Percentiles rank a stretch among this genome's conserved stretches.
These are phyloP conservation scores for Megalops atlanticus DNA, from an alignment of 2,113 vertebrate genomes.

Conservation along the genomic window DNA sequence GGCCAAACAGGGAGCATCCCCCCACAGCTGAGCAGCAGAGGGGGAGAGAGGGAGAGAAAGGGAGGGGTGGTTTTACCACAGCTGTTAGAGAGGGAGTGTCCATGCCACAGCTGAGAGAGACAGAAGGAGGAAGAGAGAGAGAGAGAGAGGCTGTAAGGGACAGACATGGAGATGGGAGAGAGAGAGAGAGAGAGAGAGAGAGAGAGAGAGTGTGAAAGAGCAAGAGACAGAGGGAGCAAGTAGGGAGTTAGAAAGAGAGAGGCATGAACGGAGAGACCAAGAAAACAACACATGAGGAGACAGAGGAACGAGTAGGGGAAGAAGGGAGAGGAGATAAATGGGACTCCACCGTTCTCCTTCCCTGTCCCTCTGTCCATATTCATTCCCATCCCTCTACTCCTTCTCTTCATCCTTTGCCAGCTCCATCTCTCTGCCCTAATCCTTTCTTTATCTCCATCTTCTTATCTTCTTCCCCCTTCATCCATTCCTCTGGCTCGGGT, in stretches of 20 bases:
- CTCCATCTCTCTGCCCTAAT: no score
- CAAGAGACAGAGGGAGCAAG: background rate
- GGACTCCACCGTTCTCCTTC: background rate
- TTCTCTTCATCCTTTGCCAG: background rate
- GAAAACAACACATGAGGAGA: no score
- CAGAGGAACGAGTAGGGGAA: background rate
- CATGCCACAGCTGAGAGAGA: no score
- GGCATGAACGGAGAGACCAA: background rate
- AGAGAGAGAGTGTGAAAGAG: constrained; percentile 13
- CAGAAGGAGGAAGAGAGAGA: background rate
- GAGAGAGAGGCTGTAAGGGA: background rate
- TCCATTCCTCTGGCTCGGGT: background rate
- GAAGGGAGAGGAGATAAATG: background rate
- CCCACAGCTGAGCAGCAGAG: no score
- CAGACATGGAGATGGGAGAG: background rate
- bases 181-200: constrained; percentile 26
- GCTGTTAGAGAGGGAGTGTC: no score
- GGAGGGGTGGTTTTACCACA: no score
- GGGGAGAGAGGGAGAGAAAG: no score
- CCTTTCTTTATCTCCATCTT: no score
- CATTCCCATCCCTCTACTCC: background rate
- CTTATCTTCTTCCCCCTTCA: background rate
- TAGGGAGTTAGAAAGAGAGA: background rate
- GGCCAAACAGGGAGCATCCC: no score
- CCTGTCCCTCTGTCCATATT: background rate